Evolutionary conservation across 2,797 vertebrate genomes (phyloP).

Genomic region (Bradypodion pumilum): DNA sequence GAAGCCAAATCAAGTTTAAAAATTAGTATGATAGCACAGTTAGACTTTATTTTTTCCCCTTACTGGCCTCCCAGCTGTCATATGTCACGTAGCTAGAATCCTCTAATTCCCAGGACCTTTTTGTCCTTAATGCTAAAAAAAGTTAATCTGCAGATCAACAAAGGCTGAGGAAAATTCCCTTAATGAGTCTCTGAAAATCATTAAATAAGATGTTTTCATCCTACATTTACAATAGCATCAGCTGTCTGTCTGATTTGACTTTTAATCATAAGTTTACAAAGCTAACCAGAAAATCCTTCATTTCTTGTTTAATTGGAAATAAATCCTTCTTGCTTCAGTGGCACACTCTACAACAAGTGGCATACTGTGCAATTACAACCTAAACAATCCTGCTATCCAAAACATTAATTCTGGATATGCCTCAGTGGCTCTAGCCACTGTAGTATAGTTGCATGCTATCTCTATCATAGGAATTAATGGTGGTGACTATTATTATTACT

Average conservation of each 20-base stretch:
- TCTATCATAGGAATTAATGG: too few relatives aligned
- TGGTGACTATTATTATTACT: too few relatives aligned
- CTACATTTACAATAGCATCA: background rate
- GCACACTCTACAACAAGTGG: background rate
- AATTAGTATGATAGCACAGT: background rate
- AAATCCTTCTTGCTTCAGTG: background rate
- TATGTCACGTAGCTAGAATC: background rate
- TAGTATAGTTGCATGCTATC: too few relatives aligned
- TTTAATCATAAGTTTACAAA: background rate
- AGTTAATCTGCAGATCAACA: constrained; percentile 11
- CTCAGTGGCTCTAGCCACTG: too few relatives aligned
- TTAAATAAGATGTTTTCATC: background rate
- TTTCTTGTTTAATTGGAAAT: background rate
- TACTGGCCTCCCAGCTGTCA: background rate
- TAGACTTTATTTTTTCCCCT: background rate
- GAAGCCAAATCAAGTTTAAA: background rate
- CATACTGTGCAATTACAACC: background rate
- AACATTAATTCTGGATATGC: background rate
- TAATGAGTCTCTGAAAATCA: background rate
- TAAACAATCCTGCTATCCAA: background rate
- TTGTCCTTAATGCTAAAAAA: background rate
- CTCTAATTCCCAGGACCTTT: constrained; percentile 2
- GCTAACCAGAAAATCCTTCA: background rate
- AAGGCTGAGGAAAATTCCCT: background rate
- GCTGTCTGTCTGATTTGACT: background rate